These are phyloP conservation scores for Sylvilagus bachmani DNA, from an alignment of 2,113 vertebrate species.

Conservation along the genomic window DNA sequence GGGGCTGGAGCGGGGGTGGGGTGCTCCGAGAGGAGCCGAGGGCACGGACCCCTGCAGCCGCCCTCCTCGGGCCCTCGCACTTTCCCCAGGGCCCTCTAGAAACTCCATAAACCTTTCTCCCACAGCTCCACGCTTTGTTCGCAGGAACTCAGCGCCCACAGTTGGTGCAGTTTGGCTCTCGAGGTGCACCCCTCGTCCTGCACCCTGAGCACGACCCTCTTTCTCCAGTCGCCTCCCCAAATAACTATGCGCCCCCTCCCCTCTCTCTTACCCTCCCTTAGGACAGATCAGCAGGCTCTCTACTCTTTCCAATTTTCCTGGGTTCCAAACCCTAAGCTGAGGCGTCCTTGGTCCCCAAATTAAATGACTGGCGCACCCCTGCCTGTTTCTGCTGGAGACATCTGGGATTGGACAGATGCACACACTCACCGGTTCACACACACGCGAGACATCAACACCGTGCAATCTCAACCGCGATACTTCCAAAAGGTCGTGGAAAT, in stretches of 20 bases:
- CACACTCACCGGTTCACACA: not conserved
- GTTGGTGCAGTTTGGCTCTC: not conserved
- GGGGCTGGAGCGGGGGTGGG: not conserved
- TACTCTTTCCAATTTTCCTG: not conserved
- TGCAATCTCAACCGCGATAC: not conserved
- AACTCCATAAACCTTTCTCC: not conserved
- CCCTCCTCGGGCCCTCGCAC: not conserved
- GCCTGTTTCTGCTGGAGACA: not conserved
- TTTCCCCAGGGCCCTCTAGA: not conserved
- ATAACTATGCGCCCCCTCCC: not conserved
- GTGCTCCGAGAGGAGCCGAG: too few species aligned
- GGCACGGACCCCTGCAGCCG: not conserved
- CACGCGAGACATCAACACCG: not conserved
- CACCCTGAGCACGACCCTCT: not conserved
- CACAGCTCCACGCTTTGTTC: too few species aligned
- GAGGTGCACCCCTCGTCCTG: not conserved
- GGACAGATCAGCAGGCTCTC: not conserved
- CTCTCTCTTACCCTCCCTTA: not conserved
- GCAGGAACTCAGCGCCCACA: not conserved
- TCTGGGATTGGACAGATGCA: not conserved
- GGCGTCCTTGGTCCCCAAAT: not conserved
- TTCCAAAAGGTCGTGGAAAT: too few species aligned
- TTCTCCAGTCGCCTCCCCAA: not conserved
- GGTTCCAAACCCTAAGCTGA: not conserved
- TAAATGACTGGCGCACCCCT: not conserved